Conservation (phyloP, 1,140 invertebrate species). For the Orius insidiosus region DNA sequence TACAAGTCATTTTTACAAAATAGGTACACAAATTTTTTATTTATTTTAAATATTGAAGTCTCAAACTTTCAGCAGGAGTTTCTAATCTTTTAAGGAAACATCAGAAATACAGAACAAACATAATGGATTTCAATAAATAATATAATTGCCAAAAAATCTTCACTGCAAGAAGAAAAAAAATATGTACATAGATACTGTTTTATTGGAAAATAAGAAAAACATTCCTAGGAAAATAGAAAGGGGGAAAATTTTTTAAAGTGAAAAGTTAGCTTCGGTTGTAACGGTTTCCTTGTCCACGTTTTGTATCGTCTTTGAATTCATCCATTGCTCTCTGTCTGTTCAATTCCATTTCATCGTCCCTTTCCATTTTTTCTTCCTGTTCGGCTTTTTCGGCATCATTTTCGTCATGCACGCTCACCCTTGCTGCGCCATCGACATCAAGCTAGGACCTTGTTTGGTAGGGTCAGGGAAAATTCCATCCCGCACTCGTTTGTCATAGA, state of each 20-base stretch:
- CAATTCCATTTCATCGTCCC: constrained; percentile 57
- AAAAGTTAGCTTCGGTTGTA: constrained; percentile 58
- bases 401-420: constrained; percentile 25
- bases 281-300: constrained; percentile 74
- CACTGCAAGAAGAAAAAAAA: too few species aligned
- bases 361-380: constrained; percentile 44
- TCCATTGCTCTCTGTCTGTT: constrained; percentile 57
- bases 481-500: constrained; percentile 73
- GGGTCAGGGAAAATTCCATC: constrained; percentile 43
- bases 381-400: constrained; percentile 36
- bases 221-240: too few species aligned
- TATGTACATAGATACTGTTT: too few species aligned
- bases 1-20: too few species aligned
- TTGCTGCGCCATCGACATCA: constrained; percentile 23
- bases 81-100: too few species aligned
- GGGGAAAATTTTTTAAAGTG: background rate
- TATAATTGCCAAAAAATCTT: too few species aligned
- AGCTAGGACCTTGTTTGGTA: constrained; percentile 20
- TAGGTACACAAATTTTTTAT: too few species aligned
- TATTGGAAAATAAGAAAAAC: too few species aligned
- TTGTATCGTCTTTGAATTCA: constrained; percentile 83
- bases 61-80: too few species aligned
- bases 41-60: too few species aligned
- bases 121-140: too few species aligned
- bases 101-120: too few species aligned